A percentile compares a stretch with the other conserved stretches of the same genome.
Evolutionary conservation across 1,140 invertebrate species (phyloP).

Genomic region (Ooceraea biroi): DNA sequence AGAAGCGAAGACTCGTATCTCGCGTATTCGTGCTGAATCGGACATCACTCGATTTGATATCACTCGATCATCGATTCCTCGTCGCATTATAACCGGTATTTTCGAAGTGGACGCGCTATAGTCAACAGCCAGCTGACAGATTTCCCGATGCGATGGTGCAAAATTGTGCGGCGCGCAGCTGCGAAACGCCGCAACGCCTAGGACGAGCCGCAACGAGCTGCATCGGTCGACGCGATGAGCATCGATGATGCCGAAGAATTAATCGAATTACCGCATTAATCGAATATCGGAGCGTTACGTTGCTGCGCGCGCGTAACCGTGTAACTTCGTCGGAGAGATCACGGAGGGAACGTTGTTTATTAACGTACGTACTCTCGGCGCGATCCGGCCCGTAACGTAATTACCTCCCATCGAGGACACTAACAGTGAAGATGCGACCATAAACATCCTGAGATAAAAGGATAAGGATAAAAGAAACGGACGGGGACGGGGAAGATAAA

Average conservation of each 20-base stretch:
- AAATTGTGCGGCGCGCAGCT: not conserved
- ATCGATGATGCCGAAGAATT: conserved; percentile 54
- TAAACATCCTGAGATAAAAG: conserved; percentile 61
- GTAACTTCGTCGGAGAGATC: conserved; percentile 33
- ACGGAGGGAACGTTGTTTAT: conserved; percentile 51
- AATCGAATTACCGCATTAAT: conserved; percentile 51
- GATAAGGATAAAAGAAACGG: conserved; percentile 60
- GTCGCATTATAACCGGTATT: no score
- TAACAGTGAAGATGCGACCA: conserved; percentile 39
- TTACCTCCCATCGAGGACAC: conserved; percentile 55
- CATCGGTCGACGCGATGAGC: conserved; percentile 22
- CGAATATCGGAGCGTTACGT: conserved; percentile 35
- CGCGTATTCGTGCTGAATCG: no score
- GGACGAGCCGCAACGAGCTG: not conserved
- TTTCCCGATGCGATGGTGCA: no score
- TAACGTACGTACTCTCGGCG: conserved; percentile 55
- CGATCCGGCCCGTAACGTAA: conserved; percentile 54
- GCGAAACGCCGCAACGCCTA: not conserved
- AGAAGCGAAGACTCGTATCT: no score
- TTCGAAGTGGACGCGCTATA: no score
- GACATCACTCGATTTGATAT: no score
- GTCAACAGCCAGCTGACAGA: no score
- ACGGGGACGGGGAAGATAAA: conserved; percentile 35
- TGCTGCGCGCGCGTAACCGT: conserved; percentile 14
- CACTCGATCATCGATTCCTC: no score